phyloP scores from a whole-genome alignment of 2,888 invertebrate species.

The Mythimna albipuncta region DNA sequence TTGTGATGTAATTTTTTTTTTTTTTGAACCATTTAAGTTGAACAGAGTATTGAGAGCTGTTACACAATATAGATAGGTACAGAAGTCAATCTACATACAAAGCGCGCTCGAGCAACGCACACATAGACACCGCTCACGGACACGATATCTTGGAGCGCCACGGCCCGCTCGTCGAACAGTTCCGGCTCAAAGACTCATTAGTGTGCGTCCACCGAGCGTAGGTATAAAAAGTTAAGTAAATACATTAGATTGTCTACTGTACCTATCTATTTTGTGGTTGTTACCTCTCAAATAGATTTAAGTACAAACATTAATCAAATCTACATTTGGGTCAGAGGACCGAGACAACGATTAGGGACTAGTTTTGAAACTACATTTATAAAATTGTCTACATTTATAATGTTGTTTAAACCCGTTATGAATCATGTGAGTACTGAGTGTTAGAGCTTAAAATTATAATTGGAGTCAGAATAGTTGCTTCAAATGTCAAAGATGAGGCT shows the following conservation, averaged over 20 bases:
- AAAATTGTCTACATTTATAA: not conserved
- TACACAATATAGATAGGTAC: not conserved
- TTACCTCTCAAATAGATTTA: constrained; percentile 35
- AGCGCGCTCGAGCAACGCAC: too few relatives aligned
- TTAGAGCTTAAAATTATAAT: not conserved
- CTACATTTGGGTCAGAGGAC: constrained; percentile 24
- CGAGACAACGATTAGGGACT: constrained; percentile 24
- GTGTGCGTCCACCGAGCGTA: too few relatives aligned
- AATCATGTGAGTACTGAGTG: not conserved
- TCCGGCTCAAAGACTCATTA: too few relatives aligned
- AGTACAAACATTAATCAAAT: constrained; percentile 46
- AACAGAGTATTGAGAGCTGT: constrained; percentile 28
- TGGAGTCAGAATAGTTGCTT: not conserved
- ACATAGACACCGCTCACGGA: too few relatives aligned
- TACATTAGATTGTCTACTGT: too few relatives aligned
- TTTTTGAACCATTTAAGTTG: constrained; percentile 35
- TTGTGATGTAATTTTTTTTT: too few relatives aligned
- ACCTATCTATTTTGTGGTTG: not conserved
- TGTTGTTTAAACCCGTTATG: not conserved
- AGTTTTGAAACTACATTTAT: not conserved
- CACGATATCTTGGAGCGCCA: too few relatives aligned
- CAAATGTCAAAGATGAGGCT: not conserved
- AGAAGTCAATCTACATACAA: too few relatives aligned
- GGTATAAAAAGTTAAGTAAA: too few relatives aligned
- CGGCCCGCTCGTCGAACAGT: too few relatives aligned